Base-by-base conservation (phyloP, 1,140 invertebrate genomes). In the Ips nitidus region DNA sequence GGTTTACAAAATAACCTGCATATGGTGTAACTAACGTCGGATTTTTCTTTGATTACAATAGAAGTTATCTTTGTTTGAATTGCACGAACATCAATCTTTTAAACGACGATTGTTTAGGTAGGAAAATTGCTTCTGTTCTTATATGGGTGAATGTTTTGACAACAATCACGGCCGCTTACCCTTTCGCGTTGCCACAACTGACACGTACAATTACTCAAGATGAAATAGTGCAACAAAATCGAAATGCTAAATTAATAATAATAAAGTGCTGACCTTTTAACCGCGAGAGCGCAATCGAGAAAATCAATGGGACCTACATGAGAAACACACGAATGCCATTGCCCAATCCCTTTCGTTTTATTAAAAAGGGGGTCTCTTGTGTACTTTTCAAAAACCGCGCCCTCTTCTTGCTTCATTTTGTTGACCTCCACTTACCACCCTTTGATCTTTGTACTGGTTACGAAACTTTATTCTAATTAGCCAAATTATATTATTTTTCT, bases 241-340 rank as follows among this genome's bases (percentile, higher is more conserved):
- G 59, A 62, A 62, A 62, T 45, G 59, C 39, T 62, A 38, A 62
- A 62, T 47, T 58, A 58, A 58, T 58, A 58, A 55, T 55, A 55
- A 50, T 50, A 50, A 59, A 50, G 8, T 50, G 59, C 41, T 62
- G 42, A 62, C 59, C 59, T 62, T 62, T 62, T 43, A 38, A 50
- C 59, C 59, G 59, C 6, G 56, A 4, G 4, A 41, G 59, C 59
- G 45, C 41, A 61, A 50, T 50, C 59, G 59, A 47, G 45, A 61
- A 62, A 62, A 62, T 62, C 59, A 62, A 58, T 58, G 56, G 56
- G 56, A 58, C 56, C 40, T 58, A 58, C 38, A 58, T 40, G 56
- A 58, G 36, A 55, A 8, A 55, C 5, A 47, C 8, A 56, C 53
- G 38, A 56, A 37, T 41, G 4, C 5, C 56, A 36, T 58, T 58